Base-by-base conservation (phyloP, 2,888 invertebrate genomes). In the Capitulum mitella region DNA sequence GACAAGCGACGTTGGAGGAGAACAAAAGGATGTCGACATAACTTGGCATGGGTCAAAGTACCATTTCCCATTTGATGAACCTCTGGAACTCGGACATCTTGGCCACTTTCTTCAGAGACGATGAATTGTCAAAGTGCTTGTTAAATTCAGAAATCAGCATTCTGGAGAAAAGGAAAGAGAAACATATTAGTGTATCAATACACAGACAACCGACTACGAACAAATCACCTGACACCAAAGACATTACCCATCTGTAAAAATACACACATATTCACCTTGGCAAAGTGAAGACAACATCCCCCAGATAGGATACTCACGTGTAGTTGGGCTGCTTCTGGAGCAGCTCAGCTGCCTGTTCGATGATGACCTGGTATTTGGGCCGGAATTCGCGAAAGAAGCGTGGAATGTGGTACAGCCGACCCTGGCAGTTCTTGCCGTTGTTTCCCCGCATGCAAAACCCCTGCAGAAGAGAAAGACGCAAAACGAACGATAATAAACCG, bases 391-490 rank as follows among this genome's bases (percentile, higher is more conserved):
- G 77, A 32, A 40, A 51, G 77, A 92, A 93, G 77, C 90, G 86
- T 1, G 89, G 87, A 78, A 92, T 84, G 82, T 90, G 90, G n/a
- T 91, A 83, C 75, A 82, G 81, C 14, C 79, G 80, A 54, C 80
- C 80, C 48, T 78, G 79, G 32, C 37, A 80, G 61, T 80, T 80
- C 29, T 80, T 81, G 79, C 79, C 82, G 78, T 82, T 81, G 40
- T 8, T 64, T 79, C 81, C 16, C 78, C 80, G 37, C 79, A 80
- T 64, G 43, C 37, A 80, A 78, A 80, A 61, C n/a, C 76, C 78
- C 78, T 80, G 51, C 48, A 16, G 32, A 34, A n/a, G n/a, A n/a
- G n/a, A n/a, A n/a, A n/a, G n/a, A n/a, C n/a, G n/a, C n/a, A n/a
- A n/a, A n/a, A n/a, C n/a, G n/a, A n/a, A n/a, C n/a, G n/a, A n/a